Conservation (phyloP, 2,113 vertebrate genomes). For the Hyperoodon ampullatus region DNA sequence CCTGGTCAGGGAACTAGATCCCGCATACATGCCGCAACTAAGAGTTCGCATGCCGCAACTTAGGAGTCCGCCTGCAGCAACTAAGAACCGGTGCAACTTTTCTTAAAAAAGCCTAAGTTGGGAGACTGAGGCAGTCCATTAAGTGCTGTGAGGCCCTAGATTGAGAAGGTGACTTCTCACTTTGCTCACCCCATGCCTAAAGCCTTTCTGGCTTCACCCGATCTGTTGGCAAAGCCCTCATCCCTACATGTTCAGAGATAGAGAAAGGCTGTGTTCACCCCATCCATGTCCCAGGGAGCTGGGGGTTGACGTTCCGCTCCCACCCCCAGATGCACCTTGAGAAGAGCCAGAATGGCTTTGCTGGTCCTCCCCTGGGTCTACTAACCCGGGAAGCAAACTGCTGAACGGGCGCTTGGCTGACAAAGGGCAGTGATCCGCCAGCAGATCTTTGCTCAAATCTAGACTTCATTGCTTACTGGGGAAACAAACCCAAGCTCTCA, state of each 20-base stretch:
- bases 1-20: too few species aligned
- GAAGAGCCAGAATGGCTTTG: background rate
- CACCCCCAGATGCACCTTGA: background rate
- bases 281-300: background rate
- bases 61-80: too few species aligned
- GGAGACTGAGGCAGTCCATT: background rate
- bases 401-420: background rate
- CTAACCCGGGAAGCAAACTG: background rate
- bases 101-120: background rate
- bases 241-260: background rate
- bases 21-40: too few species aligned
- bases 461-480: background rate
- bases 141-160: background rate
- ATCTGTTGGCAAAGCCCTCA: background rate
- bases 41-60: too few species aligned
- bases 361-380: background rate
- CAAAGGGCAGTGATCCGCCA: background rate
- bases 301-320: background rate
- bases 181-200: background rate
- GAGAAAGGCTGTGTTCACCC: background rate
- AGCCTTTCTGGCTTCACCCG: background rate
- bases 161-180: background rate
- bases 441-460: background rate
- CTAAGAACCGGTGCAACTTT: too few species aligned
- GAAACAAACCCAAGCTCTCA: background rate